phyloP scores from a whole-genome alignment of 2,797 vertebrate genomes.

The Poeciliopsis infans region DNA sequence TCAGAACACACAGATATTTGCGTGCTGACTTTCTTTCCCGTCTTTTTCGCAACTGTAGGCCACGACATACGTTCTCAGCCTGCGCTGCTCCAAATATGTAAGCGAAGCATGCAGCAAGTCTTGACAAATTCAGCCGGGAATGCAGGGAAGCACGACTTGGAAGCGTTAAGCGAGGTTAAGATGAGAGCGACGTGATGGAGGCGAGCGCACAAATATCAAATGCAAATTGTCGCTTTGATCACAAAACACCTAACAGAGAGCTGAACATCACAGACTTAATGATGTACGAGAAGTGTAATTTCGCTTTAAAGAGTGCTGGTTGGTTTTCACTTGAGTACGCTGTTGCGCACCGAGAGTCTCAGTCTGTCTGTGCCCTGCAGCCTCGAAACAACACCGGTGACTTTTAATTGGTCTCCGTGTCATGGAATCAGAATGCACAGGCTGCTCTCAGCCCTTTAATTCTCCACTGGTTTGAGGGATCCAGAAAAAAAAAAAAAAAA shows the following conservation, averaged over 20 bases:
- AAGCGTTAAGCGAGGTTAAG: slow-evolving; percentile 20
- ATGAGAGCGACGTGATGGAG: slow-evolving; percentile 1
- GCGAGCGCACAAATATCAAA: slow-evolving; percentile 16
- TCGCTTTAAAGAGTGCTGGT: slow-evolving; percentile 43
- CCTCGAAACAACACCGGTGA: slow-evolving; percentile 53
- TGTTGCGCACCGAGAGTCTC: slow-evolving; percentile 49
- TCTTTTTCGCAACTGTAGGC: background rate
- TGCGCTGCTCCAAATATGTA: background rate
- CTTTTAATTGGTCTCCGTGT: slow-evolving; percentile 72
- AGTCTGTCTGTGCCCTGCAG: slow-evolving; percentile 67
- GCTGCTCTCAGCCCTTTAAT: slow-evolving; percentile 58
- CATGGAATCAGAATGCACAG: slow-evolving; percentile 66
- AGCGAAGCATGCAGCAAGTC: slow-evolving; percentile 20
- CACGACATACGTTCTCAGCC: background rate
- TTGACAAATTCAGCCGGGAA: background rate
- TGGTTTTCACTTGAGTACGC: slow-evolving; percentile 45
- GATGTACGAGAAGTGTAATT: slow-evolving; percentile 46
- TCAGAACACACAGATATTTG: slow-evolving; percentile 22
- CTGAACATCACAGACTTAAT: slow-evolving; percentile 31
- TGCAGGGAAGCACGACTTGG: slow-evolving; percentile 2
- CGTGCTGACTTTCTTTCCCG: background rate
- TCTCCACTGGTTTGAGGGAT: slow-evolving; percentile 54
- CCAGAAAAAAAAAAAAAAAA: slow-evolving; percentile 27
- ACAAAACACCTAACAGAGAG: slow-evolving; percentile 21
- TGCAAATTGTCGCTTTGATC: slow-evolving; percentile 29